These are phyloP conservation scores for Myioborus miniatus DNA, from an alignment of 2,797 vertebrate genomes.

Conservation along the genomic window DNA sequence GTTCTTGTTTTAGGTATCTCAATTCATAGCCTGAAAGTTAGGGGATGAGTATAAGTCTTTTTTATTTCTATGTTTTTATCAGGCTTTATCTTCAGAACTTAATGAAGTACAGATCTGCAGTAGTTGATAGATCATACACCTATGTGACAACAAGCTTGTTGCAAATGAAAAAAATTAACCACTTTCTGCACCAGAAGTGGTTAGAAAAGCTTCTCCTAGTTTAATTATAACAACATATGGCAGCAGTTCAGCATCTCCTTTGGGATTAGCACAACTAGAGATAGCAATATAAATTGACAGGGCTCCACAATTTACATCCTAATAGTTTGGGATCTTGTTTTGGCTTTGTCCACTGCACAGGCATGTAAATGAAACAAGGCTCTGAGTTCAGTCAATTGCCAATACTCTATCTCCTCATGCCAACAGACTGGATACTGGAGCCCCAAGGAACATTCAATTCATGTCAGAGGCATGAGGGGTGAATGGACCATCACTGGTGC, in stretches of 20 bases:
- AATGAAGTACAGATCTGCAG: not conserved
- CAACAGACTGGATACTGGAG: fast-evolving
- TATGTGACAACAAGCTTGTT: not conserved
- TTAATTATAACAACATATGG: not conserved
- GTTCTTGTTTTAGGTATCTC: not conserved
- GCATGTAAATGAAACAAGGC: not conserved
- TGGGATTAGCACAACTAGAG: not conserved
- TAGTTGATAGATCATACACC: not conserved
- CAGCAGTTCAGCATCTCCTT: not conserved
- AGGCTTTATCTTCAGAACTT: not conserved
- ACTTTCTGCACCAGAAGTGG: not conserved
- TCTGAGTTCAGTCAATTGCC: not conserved
- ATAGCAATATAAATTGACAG: not conserved
- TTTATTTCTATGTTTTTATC: not conserved
- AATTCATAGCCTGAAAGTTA: not conserved
- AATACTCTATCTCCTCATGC: fast-evolving
- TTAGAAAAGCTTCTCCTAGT: not conserved
- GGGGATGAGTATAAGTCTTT: not conserved
- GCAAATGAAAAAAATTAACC: not conserved
- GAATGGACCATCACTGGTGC: not conserved
- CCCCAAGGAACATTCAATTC: not conserved
- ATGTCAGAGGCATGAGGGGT: not conserved
- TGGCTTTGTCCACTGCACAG: not conserved
- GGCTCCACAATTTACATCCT: not conserved
- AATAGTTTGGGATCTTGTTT: not conserved